Evolutionary conservation across 2,797 vertebrate species (phyloP), one percentile per base, ranked within the genome.

Genomic region (Ceyx erithaca): DNA sequence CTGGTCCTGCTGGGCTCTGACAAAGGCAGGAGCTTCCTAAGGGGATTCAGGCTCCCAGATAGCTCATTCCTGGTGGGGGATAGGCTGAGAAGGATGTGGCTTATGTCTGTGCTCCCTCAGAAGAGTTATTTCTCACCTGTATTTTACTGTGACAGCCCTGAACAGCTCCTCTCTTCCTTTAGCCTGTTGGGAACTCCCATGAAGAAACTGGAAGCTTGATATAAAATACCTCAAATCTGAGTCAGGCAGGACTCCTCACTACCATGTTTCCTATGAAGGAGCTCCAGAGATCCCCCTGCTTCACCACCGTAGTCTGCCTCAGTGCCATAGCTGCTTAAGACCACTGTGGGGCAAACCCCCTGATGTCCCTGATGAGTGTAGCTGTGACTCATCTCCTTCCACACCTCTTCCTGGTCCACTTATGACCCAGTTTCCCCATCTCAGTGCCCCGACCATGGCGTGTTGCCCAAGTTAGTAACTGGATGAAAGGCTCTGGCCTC

Each of bases 1-100:
- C 33, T 18, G 0, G 1, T 64, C 40, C 40, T 1, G 2, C 58
- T 18, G 22, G 9, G 21, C 19, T 16, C 30, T 0, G 3, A 49
- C 59, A 31, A 46, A 31, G n/a, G 40, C 0, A 45, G 51, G 18
- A 55, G 51, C 46, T 71, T 76, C 73, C 12, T 30, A 22, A n/a
- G 22, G 31, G 17, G 35, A 61, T 25, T 57, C 46, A 8, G 25
- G 4, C 21, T 22, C 45, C n/a, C n/a, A 45, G 18, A 37, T 62
- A 80, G 58, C 40, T 67, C 4, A 0, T 19, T 63, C 23, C 4
- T 22, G 10, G 35, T 33, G 13, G 28, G 7, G 22, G 31, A 6
- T 1, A 0, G 46, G 20, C 33, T 33, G 18, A 15, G 35, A 59
- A 61, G 64, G 52, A 73, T 23, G 26, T 73, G 31, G 41, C 31